Evolutionary conservation across 1,140 invertebrate genomes (phyloP).

Genomic region (Penaeus indicus): DNA sequence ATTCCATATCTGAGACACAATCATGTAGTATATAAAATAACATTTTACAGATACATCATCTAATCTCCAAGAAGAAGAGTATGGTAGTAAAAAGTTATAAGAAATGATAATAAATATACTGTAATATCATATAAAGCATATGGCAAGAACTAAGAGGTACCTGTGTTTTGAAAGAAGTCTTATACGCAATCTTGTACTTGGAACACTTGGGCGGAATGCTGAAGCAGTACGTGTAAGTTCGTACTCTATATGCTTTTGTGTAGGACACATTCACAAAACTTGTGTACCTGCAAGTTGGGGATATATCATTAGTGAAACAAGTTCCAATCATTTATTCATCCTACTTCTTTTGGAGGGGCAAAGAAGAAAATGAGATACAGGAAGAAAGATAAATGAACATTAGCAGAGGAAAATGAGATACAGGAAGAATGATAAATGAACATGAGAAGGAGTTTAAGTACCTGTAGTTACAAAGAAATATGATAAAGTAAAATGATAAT

Average conservation of each 20-base stretch:
- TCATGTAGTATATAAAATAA: no score
- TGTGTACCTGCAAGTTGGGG: conserved; percentile 76
- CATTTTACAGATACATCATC: no score
- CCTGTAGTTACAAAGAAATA: no score
- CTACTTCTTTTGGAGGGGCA: no score
- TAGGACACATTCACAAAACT: conserved; percentile 81
- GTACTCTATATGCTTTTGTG: conserved; percentile 83
- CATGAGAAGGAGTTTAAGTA: no score
- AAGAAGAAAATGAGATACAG: not conserved
- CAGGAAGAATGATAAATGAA: no score
- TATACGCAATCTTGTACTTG: conserved; percentile 84
- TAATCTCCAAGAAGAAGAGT: not conserved
- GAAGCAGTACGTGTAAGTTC: conserved; percentile 85
- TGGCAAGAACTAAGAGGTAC: conserved; percentile 68
- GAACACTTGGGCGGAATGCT: conserved; percentile 87
- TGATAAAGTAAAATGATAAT: no score
- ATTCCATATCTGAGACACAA: no score
- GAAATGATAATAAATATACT: not conserved
- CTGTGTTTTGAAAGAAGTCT: conserved; percentile 79
- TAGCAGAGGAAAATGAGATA: no score
- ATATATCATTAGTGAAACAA: no score
- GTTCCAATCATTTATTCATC: no score
- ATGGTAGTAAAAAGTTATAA: not conserved
- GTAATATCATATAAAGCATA: not conserved
- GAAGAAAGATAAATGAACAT: not conserved